Conservation (phyloP, 2,113 vertebrate genomes). For the Hydrolagus affinis region DNA sequence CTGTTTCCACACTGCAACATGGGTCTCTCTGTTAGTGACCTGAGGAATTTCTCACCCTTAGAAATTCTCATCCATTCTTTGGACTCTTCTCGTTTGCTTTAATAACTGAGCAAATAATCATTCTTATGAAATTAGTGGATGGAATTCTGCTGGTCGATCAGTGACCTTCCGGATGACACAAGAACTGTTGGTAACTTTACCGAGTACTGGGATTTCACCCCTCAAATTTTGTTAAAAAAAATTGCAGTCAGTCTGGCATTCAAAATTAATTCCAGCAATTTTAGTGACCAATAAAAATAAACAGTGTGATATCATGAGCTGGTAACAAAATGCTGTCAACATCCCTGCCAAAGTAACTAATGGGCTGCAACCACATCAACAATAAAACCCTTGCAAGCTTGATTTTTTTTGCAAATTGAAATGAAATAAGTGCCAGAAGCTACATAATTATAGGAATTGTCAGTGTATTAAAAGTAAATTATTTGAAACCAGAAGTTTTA, state of each 20-base stretch:
- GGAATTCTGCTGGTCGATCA: too few species aligned
- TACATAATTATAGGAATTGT: background rate
- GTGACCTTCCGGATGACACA: too few species aligned
- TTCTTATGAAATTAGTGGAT: background rate
- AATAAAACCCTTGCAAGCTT: background rate
- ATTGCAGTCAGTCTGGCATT: too few species aligned
- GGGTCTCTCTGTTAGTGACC: too few species aligned
- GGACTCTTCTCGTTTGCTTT: too few species aligned
- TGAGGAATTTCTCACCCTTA: too few species aligned
- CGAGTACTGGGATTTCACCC: background rate
- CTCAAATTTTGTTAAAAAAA: background rate
- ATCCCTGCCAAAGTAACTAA: background rate
- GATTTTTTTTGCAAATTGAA: background rate
- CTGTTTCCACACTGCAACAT: too few species aligned
- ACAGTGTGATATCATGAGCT: background rate
- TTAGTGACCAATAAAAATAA: background rate
- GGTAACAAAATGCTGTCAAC: background rate
- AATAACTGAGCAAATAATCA: background rate
- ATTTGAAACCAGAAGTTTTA: background rate
- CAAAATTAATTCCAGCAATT: background rate
- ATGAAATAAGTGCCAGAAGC: background rate
- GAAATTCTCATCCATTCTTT: background rate
- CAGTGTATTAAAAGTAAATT: background rate
- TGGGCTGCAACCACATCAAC: background rate
- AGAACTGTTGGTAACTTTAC: background rate